Evolutionary conservation across 2,888 invertebrate genomes (phyloP).

Genomic region (Luffia ferchaultella): DNA sequence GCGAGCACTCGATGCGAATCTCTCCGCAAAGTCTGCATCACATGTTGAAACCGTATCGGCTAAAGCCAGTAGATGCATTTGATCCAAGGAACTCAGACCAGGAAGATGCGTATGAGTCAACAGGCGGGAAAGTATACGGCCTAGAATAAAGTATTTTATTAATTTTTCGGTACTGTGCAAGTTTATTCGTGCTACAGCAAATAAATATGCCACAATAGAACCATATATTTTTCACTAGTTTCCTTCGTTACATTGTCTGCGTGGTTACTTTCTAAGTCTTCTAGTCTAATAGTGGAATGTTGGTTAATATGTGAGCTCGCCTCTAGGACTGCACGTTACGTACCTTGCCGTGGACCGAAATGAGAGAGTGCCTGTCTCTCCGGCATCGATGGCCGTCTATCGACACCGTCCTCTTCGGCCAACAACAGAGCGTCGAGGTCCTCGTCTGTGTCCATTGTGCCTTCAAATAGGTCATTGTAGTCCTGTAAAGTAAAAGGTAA

Average conservation of each 20-base stretch:
- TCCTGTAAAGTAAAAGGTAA: constrained; percentile 62
- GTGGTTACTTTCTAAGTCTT: no score
- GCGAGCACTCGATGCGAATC: constrained; percentile 66
- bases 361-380: constrained; percentile 82
- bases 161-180: no score
- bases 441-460: constrained; percentile 78
- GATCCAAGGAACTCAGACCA: constrained; percentile 94
- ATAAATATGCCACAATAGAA: no score
- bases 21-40: constrained; percentile 86
- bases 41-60: constrained; percentile 98
- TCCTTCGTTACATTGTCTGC: no score
- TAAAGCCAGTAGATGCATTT: constrained; percentile 98
- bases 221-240: no score
- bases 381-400: constrained; percentile 74
- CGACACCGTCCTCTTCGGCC: constrained; percentile 73
- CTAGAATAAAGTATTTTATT: constrained; percentile 28
- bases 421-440: constrained; percentile 81
- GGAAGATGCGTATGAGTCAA: constrained; percentile 95
- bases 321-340: no score
- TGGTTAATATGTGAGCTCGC: no score
- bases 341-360: constrained; percentile 86
- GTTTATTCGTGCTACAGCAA: no score
- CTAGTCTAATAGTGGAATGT: no score
- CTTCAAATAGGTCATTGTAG: constrained; percentile 92
- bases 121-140: constrained; percentile 84